Evolutionary conservation across 2,797 vertebrate species (phyloP).

Genomic region (Bradypodion pumilum): DNA sequence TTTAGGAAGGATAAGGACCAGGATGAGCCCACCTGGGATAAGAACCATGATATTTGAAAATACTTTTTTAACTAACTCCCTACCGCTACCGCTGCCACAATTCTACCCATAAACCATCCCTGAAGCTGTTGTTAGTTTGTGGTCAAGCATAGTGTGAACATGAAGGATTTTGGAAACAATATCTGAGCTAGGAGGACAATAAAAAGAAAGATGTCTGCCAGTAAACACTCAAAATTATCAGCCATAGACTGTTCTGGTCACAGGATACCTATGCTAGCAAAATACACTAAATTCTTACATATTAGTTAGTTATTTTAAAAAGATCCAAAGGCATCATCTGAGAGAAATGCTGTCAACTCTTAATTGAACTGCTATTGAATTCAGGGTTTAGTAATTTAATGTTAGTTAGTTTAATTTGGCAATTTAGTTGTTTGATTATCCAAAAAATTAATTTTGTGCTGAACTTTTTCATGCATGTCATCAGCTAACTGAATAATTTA

Average conservation of each 20-base stretch:
- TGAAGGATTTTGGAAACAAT: not conserved
- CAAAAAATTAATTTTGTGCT: constrained; percentile 13
- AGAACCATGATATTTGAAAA: not conserved
- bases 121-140: not conserved
- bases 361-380: not conserved
- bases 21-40: not conserved
- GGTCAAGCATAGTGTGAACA: not conserved
- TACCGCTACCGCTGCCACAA: not conserved
- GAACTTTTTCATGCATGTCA: not conserved
- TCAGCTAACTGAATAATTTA: not conserved
- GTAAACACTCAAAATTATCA: not conserved
- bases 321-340: not conserved
- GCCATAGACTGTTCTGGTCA: too few species aligned
- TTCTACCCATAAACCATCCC: not conserved
- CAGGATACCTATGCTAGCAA: not conserved
- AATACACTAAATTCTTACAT: not conserved
- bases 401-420: too few species aligned
- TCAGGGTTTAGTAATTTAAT: too few species aligned
- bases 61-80: not conserved
- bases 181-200: not conserved
- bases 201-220: not conserved
- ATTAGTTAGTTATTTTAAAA: not conserved
- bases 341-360: not conserved
- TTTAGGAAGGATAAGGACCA: not conserved
- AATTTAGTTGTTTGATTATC: not conserved